These are phyloP conservation scores for Phymastichus coffea DNA, from an alignment of 1,140 invertebrate species.

Conservation along the genomic window DNA sequence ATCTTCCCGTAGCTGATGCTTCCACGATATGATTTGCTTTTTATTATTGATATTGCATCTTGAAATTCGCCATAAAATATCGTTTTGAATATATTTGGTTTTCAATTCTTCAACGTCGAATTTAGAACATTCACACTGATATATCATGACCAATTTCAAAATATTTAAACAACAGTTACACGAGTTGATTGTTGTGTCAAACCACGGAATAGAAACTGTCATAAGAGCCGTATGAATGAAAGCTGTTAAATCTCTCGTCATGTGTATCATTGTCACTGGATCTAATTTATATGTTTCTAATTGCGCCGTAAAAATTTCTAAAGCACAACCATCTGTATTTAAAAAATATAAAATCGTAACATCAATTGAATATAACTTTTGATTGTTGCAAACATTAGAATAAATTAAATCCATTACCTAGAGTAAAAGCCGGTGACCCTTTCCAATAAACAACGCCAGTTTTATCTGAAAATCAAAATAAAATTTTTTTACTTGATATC, in stretches of 20 bases:
- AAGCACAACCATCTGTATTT: constrained; percentile 44
- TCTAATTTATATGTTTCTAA: constrained; percentile 44
- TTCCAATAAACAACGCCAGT: constrained; percentile 40
- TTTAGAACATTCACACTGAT: constrained; percentile 41
- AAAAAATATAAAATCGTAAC: constrained; percentile 19
- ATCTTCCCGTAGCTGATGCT: constrained; percentile 16
- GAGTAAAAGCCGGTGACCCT: constrained; percentile 39
- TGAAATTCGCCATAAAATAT: constrained; percentile 1
- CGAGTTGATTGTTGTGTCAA: constrained; percentile 29
- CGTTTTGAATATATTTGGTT: constrained; percentile 8
- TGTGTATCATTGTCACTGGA: constrained; percentile 40
- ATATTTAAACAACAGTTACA: constrained; percentile 46
- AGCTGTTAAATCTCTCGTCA: constrained; percentile 38
- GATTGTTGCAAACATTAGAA: background rate
- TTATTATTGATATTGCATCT: background rate
- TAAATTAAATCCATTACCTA: constrained; percentile 32
- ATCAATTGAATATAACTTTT: background rate
- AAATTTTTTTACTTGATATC: background rate
- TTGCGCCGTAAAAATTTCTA: constrained; percentile 46
- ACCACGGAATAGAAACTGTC: constrained; percentile 35
- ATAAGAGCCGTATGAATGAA: constrained; percentile 39
- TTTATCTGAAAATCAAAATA: constrained; percentile 32
- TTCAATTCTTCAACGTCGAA: constrained; percentile 34
- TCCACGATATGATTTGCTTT: constrained; percentile 4
- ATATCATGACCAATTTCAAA: constrained; percentile 40